phyloP scores from a whole-genome alignment of 2,888 invertebrate species.

The Minunthozetes semirufus region DNA sequence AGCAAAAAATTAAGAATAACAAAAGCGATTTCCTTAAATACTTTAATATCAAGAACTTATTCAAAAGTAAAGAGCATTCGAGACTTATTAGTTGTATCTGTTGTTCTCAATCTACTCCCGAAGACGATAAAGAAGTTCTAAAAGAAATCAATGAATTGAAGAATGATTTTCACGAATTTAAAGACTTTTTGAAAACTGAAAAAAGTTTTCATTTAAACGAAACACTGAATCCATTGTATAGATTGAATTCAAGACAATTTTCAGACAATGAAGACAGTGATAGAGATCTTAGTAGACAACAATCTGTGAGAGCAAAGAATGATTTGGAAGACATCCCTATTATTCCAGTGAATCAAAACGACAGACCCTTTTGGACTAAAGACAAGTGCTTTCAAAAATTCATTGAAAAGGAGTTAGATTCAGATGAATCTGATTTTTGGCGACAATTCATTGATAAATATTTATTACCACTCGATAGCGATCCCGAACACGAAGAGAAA shows the following conservation, averaged over 20 bases:
- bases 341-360: not conserved
- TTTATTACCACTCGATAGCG: constrained; percentile 50
- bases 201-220: not conserved
- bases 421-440: constrained; percentile 52
- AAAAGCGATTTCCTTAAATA: too few species aligned
- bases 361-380: constrained; percentile 22
- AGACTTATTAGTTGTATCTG: constrained; percentile 28
- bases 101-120: constrained; percentile 14
- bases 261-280: not conserved
- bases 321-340: not conserved
- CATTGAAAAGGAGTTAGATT: not conserved
- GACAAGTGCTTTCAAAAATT: constrained; percentile 5
- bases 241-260: not conserved
- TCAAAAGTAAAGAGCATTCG: not conserved
- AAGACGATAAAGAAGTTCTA: constrained; percentile 23
- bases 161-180: not conserved
- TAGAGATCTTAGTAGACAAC: not conserved
- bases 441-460: constrained; percentile 52
- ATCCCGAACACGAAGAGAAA: constrained; percentile 45
- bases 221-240: not conserved
- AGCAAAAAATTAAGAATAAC: too few species aligned
- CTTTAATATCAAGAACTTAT: not conserved
- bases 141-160: constrained; percentile 23
- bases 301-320: not conserved
- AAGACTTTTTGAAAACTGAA: not conserved